Evolutionary conservation across 2,113 vertebrate species (phyloP).

Genomic region (Grammomys dolichurus): DNA sequence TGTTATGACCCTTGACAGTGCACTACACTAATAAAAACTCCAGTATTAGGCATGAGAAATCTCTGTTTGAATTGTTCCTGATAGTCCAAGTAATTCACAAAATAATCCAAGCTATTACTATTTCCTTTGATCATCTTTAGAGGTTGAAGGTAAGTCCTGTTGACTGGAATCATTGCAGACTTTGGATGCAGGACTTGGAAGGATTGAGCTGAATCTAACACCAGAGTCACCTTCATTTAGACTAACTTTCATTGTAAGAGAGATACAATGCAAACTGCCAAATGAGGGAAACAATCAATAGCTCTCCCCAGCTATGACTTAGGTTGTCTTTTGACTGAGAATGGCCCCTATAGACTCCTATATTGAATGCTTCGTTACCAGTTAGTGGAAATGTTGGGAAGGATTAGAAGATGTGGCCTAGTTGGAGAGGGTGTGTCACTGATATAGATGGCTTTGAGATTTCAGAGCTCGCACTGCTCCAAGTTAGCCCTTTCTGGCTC

Average conservation of each 20-base stretch:
- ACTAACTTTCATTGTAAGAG: background rate
- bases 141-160: background rate
- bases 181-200: background rate
- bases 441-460: background rate
- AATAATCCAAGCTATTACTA: background rate
- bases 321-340: background rate
- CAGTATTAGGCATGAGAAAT: background rate
- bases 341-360: background rate
- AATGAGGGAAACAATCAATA: background rate
- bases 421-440: background rate
- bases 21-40: background rate
- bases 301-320: background rate
- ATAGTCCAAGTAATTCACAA: background rate
- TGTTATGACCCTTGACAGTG: background rate
- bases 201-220: background rate
- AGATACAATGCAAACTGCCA: too few relatives aligned
- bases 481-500: background rate
- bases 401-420: background rate
- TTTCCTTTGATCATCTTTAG: background rate
- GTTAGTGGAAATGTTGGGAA: background rate
- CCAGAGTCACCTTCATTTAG: background rate
- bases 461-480: background rate
- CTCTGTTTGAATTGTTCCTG: background rate
- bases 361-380: background rate
- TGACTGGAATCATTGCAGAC: background rate